phyloP scores from a whole-genome alignment of 2,888 invertebrate genomes.

The Pammene aurita region DNA sequence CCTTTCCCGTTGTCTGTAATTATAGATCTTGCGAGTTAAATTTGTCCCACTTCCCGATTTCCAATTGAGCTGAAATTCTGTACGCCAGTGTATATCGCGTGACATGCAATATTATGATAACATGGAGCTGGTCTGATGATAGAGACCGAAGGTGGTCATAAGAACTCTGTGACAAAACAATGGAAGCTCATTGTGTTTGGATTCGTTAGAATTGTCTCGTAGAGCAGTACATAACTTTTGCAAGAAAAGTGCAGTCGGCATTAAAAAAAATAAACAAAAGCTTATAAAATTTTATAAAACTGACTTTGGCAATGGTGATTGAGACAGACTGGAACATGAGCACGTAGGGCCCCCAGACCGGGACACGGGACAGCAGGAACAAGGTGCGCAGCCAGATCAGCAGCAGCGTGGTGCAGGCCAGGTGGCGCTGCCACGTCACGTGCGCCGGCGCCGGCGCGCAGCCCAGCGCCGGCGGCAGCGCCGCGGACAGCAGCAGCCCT shows the following conservation, averaged over 20 bases:
- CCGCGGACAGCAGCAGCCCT: not conserved
- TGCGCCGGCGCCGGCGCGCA: not conserved
- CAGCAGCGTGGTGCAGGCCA: not conserved
- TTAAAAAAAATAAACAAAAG: not conserved
- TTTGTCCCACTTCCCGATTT: no score
- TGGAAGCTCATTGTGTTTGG: no score
- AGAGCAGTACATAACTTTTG: no score
- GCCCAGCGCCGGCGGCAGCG: not conserved
- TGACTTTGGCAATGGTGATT: not conserved
- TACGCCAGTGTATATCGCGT: no score
- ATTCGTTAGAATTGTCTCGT: no score
- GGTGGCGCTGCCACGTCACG: not conserved
- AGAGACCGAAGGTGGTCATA: no score
- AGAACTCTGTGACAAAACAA: no score
- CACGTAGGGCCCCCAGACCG: not conserved
- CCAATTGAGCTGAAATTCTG: no score
- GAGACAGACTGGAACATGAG: not conserved
- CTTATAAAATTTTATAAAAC: not conserved
- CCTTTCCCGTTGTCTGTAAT: no score
- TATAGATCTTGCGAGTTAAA: no score
- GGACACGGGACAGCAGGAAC: not conserved
- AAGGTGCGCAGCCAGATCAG: not conserved
- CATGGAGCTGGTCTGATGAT: no score
- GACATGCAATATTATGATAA: not conserved
- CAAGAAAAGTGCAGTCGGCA: no score